These are phyloP conservation scores for Camelus bactrianus DNA, from an alignment of 2,113 vertebrate species.

Conservation along the genomic window DNA sequence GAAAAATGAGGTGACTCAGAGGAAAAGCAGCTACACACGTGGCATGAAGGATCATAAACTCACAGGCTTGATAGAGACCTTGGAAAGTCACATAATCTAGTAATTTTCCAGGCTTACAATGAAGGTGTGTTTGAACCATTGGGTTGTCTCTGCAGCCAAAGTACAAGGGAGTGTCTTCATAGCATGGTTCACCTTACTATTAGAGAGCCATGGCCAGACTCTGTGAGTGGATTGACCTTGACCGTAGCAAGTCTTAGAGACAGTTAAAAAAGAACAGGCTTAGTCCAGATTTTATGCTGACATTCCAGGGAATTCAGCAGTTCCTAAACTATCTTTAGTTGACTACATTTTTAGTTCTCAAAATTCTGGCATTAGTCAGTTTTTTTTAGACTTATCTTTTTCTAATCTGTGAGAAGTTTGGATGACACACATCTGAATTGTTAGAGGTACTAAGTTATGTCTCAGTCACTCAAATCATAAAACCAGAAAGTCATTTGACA, in stretches of 20 bases:
- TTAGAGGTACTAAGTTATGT: constrained; percentile 20
- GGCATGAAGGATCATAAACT: constrained; percentile 17
- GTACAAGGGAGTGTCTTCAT: background rate
- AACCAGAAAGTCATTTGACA: constrained; percentile 26
- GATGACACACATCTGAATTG: background rate
- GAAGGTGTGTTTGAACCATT: background rate
- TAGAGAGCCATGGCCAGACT: background rate
- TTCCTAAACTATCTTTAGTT: background rate
- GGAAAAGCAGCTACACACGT: background rate
- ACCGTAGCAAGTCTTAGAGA: constrained; percentile 18
- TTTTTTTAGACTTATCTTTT: background rate
- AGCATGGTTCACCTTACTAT: background rate
- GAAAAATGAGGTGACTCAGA: constrained; percentile 33
- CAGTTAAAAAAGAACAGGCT: background rate
- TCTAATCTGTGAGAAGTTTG: constrained; percentile 3
- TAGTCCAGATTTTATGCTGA: background rate
- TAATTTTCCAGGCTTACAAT: background rate
- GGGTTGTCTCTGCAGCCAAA: background rate
- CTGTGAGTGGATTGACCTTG: background rate
- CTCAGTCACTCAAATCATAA: constrained; percentile 3
- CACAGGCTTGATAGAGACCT: background rate
- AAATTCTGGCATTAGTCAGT: background rate
- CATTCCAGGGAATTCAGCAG: background rate
- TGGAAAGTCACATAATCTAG: background rate
- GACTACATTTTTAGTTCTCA: constrained; percentile 48